Percentiles rank a stretch among this genome's conserved stretches.
Conservation (phyloP, 2,888 invertebrate species). For the Encarsia formosa region DNA sequence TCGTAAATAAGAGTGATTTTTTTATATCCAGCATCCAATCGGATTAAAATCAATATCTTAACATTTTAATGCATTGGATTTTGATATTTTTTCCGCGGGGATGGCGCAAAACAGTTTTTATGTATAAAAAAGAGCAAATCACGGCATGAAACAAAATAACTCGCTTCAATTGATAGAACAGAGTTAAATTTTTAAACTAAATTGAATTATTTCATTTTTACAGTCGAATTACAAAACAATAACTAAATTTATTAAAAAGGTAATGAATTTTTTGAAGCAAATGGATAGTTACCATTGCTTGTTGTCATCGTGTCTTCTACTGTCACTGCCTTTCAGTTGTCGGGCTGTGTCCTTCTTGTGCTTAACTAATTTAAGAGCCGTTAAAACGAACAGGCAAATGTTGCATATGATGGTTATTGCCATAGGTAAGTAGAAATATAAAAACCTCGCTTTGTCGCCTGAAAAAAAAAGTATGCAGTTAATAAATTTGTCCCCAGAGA, state of each 20-base stretch:
- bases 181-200: too few relatives aligned
- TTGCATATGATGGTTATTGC: slow-evolving; percentile 63
- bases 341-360: slow-evolving; percentile 64
- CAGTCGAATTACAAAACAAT: background rate
- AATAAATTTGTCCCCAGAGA: too few relatives aligned
- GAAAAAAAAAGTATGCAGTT: too few relatives aligned
- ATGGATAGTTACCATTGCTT: slow-evolving; percentile 62
- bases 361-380: slow-evolving; percentile 63
- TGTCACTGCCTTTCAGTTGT: slow-evolving; percentile 64
- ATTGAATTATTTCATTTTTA: slow-evolving; percentile 12
- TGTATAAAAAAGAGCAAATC: too few relatives aligned
- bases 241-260: background rate
- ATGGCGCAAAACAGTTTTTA: too few relatives aligned
- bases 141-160: background rate
- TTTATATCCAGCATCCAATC: too few relatives aligned
- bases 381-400: slow-evolving; percentile 63
- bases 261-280: too few relatives aligned
- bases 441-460: slow-evolving; percentile 57
- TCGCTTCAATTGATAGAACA: too few relatives aligned
- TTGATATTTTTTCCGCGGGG: too few relatives aligned
- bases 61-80: too few relatives aligned
- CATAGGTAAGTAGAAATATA: slow-evolving; percentile 71
- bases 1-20: too few relatives aligned
- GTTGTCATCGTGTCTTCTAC: slow-evolving; percentile 60
- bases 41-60: too few relatives aligned